phyloP scores from a whole-genome alignment of 1,140 invertebrate genomes.

The Holotrichia oblita region DNA sequence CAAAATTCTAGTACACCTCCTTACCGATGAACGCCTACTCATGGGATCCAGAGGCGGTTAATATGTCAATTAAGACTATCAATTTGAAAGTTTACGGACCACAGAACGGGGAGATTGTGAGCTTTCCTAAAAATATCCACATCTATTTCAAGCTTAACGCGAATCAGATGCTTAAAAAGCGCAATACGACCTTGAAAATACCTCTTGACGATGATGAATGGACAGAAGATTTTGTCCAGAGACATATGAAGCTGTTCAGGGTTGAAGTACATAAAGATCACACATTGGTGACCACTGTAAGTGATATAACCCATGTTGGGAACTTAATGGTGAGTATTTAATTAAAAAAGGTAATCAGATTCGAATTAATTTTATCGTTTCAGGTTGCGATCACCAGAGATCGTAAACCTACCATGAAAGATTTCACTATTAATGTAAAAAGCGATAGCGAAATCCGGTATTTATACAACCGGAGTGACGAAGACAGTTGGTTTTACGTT shows the following conservation, averaged over 20 bases:
- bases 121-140: not conserved
- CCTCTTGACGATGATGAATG: not conserved
- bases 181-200: not conserved
- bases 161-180: not conserved
- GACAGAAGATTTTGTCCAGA: not conserved
- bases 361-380: too few species aligned
- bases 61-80: not conserved
- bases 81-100: not conserved
- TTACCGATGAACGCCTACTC: not conserved
- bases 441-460: not conserved
- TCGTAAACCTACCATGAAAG: not conserved
- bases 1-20: not conserved
- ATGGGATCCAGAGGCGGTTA: not conserved
- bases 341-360: too few species aligned
- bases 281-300: not conserved
- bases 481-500: slow-evolving; percentile 32
- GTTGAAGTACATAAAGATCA: not conserved
- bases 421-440: not conserved
- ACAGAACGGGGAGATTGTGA: not conserved
- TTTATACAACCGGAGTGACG: not conserved
- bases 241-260: slow-evolving; percentile 10
- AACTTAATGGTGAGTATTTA: not conserved
- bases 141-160: not conserved
- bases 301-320: not conserved
- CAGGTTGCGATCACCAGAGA: not conserved